phyloP scores from a whole-genome alignment of 2,888 invertebrate genomes.

The Amblyteles armatorius region DNA sequence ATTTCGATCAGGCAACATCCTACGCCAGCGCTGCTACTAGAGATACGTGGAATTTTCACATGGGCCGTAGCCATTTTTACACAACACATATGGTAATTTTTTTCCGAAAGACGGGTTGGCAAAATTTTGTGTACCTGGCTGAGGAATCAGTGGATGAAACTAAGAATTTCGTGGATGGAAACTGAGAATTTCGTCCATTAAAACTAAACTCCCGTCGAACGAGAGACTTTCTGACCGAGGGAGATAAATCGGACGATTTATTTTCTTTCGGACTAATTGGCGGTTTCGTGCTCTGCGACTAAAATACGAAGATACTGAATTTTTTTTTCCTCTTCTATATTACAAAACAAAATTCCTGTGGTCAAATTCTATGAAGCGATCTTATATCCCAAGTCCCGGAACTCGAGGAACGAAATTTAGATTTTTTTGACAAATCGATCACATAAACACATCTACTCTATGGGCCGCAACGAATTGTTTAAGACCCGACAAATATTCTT shows the following conservation, averaged over 20 bases:
- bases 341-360: slow-evolving; percentile 19
- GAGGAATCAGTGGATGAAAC: too few species aligned
- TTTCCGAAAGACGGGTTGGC: too few species aligned
- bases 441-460: slow-evolving; percentile 32
- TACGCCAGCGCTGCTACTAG: too few species aligned
- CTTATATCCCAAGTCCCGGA: neutral
- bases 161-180: too few species aligned
- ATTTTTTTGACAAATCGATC: slow-evolving; percentile 55
- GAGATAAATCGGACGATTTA: slow-evolving; percentile 54
- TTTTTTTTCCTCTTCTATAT: neutral
- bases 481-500: neutral
- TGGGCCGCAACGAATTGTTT: slow-evolving; percentile 12
- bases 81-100: too few species aligned
- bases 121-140: too few species aligned
- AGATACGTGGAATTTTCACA: too few species aligned
- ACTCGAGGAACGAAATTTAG: slow-evolving; percentile 4
- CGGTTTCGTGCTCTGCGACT: slow-evolving; percentile 4
- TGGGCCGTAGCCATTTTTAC: too few species aligned
- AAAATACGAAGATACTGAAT: neutral
- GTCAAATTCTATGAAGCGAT: slow-evolving; percentile 35
- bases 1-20: too few species aligned
- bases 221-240: slow-evolving; percentile 33
- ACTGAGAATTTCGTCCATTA: too few species aligned
- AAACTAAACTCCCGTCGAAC: neutral
- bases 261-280: slow-evolving; percentile 5